A percentile compares a stretch with the other conserved stretches of the same genome.
Evolutionary conservation across 2,797 vertebrate genomes (phyloP).

Genomic region (Silurus lanzhouensis): DNA sequence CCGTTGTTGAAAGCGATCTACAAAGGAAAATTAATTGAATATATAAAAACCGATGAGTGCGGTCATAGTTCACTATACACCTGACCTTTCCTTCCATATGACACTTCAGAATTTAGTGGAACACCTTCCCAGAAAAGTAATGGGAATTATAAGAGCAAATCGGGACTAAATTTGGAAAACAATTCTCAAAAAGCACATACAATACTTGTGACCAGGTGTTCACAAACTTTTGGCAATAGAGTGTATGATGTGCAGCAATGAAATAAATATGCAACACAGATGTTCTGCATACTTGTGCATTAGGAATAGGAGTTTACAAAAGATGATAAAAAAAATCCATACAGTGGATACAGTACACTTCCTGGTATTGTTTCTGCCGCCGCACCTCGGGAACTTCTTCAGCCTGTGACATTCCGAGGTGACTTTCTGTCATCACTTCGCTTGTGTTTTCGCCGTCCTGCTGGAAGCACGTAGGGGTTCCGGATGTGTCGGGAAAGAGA

Average conservation of each 20-base stretch:
- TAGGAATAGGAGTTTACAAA: neutral
- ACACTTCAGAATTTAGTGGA: no score
- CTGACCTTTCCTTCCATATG: no score
- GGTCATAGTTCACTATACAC: no score
- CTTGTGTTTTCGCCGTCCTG: conserved; percentile 35
- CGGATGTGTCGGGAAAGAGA: conserved; percentile 4
- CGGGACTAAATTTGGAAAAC: no score
- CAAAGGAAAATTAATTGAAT: no score
- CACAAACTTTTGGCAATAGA: no score
- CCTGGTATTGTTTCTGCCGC: conserved; percentile 14
- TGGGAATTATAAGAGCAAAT: no score
- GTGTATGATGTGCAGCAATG: neutral
- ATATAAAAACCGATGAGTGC: no score
- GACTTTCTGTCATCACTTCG: conserved; percentile 38
- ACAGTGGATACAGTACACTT: neutral
- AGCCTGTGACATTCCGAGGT: conserved; percentile 41
- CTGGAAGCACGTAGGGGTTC: conserved; percentile 45
- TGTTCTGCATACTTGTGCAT: neutral
- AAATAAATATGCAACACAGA: neutral
- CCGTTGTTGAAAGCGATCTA: no score
- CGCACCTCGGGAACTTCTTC: conserved; percentile 21
- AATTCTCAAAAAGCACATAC: no score
- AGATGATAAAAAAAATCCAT: neutral
- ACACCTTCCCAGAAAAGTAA: no score
- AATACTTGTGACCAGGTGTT: no score